These are phyloP conservation scores for Neotoma lepida DNA, from an alignment of 2,113 vertebrate species.

Conservation along the genomic window DNA sequence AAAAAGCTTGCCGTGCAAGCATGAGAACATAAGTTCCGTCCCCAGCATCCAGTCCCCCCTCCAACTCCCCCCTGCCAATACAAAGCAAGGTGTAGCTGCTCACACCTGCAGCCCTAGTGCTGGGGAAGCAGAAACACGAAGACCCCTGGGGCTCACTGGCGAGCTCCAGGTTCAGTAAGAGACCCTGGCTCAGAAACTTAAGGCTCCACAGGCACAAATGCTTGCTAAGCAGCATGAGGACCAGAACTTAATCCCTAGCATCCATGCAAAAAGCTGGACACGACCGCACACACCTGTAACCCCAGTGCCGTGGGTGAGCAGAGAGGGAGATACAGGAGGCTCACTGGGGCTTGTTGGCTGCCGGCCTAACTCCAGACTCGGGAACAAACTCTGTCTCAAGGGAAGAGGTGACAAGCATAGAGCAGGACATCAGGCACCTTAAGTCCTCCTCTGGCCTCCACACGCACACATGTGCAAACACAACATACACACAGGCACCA, in stretches of 20 bases:
- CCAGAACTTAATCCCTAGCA: background rate
- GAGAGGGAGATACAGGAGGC: background rate
- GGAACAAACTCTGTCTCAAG: background rate
- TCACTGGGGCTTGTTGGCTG: background rate
- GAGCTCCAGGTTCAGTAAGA: background rate
- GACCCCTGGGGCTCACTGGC: background rate
- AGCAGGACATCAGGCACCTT: background rate
- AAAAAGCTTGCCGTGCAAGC: background rate
- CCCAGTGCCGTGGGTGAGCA: background rate
- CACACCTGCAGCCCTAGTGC: background rate
- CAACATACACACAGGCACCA: background rate
- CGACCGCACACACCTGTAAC: background rate
- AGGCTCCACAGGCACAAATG: background rate
- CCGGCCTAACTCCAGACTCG: background rate
- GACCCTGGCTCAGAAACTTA: background rate
- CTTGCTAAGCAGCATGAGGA: background rate
- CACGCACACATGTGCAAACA: background rate
- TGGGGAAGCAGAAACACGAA: background rate
- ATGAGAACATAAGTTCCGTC: background rate
- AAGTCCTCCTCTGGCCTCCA: background rate
- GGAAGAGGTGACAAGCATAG: background rate
- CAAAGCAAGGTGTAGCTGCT: background rate
- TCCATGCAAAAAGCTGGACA: background rate
- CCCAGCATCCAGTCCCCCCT: background rate
- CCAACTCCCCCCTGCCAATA: no score